These are phyloP conservation scores for Drosophila quadrilineata DNA, from an alignment of 1,140 invertebrate genomes.

Conservation along the genomic window DNA sequence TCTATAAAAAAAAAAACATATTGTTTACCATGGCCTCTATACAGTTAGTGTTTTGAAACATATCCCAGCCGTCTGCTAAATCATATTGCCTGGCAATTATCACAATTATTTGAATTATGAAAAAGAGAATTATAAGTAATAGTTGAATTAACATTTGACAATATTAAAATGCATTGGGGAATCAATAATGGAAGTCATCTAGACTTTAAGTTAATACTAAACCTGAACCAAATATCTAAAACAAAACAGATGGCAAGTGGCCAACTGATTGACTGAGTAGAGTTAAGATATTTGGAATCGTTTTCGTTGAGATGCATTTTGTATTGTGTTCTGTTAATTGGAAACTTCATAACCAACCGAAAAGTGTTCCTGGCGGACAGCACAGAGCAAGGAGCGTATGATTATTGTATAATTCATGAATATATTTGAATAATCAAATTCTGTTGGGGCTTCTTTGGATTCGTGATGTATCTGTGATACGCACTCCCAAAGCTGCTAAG, in stretches of 20 bases:
- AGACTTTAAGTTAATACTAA: conserved; percentile 28
- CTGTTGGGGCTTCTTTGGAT: conserved; percentile 9
- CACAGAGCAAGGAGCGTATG: no score
- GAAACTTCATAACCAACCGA: conserved; percentile 35
- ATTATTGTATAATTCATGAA: no score
- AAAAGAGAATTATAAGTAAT: conserved; percentile 12
- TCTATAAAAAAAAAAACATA: not conserved
- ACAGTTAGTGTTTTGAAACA: conserved; percentile 53
- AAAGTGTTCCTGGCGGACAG: conserved; percentile 47
- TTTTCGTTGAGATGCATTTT: conserved; percentile 20
- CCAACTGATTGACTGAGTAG: conserved; percentile 20
- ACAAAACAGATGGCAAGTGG: conserved; percentile 9
- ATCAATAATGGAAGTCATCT: conserved; percentile 13
- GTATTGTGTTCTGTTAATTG: conserved; percentile 47
- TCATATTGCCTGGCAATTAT: conserved; percentile 54
- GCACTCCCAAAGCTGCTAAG: not conserved
- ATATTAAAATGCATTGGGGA: conserved; percentile 43
- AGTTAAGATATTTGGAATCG: conserved; percentile 15
- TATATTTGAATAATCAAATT: no score
- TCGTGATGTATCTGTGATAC: conserved; percentile 38
- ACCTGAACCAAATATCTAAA: conserved; percentile 18
- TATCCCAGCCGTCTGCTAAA: conserved; percentile 52
- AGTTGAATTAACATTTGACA: conserved; percentile 47
- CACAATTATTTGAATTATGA: no score
- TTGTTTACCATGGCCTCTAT: not conserved